phyloP scores from a whole-genome alignment of 35 echinoderm and acorn worm species.

The Apostichopus parvimensis region DNA sequence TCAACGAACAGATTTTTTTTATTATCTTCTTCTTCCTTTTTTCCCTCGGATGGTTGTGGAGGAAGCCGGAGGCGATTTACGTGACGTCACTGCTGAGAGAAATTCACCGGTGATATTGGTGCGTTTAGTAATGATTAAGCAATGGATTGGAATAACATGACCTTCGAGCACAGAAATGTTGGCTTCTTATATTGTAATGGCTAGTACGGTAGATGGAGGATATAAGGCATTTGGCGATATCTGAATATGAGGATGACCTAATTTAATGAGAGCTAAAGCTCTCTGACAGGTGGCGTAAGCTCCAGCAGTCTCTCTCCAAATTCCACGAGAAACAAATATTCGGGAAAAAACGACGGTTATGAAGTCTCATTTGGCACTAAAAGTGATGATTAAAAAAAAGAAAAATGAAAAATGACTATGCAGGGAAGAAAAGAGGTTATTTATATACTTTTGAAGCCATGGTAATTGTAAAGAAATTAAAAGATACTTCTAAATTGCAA shows the following conservation, averaged over 20 bases:
- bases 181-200: not conserved
- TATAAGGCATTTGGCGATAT: too few relatives aligned
- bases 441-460: too few relatives aligned
- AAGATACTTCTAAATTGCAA: too few relatives aligned
- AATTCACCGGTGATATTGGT: not conserved
- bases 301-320: too few relatives aligned
- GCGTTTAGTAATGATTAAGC: constrained; percentile 18
- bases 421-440: too few relatives aligned
- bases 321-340: too few relatives aligned
- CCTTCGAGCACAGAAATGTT: not conserved
- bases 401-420: too few relatives aligned
- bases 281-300: too few relatives aligned
- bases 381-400: too few relatives aligned
- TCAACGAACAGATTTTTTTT: not conserved
- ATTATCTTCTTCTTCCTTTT: not conserved
- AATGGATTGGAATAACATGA: constrained; percentile 21
- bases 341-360: too few relatives aligned
- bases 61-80: not conserved
- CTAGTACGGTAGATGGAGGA: not conserved
- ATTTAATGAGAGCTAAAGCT: constrained; percentile 1
- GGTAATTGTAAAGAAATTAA: too few relatives aligned
- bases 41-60: not conserved
- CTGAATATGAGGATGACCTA: constrained; percentile 24
- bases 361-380: too few relatives aligned
- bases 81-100: not conserved